Conservation (phyloP, 2,113 vertebrate genomes). For the Catharus fuscescens region DNA sequence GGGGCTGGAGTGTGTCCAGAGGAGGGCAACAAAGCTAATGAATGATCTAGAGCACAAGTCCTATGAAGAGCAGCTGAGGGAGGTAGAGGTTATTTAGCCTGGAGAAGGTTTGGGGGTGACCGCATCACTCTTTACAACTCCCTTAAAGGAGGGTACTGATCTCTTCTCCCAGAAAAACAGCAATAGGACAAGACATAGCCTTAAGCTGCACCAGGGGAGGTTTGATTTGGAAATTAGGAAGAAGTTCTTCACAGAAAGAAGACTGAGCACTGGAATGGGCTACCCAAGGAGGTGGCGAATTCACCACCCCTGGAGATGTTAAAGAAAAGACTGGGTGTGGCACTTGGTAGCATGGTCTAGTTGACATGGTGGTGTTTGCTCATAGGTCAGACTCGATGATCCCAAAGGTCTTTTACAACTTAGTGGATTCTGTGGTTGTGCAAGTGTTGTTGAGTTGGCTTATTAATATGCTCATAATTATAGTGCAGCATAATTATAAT, state of each 20-base stretch:
- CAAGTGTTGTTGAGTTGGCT: neutral
- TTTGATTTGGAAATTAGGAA: neutral
- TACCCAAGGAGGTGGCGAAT: neutral
- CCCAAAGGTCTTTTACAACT: neutral
- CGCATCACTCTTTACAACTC: no score
- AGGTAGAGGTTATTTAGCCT: neutral
- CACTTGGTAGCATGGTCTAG: neutral
- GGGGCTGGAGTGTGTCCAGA: neutral
- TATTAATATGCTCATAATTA: neutral
- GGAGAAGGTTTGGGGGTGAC: accelerated
- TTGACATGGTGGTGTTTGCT: neutral
- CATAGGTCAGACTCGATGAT: neutral
- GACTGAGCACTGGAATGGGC: neutral
- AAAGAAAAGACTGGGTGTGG: neutral
- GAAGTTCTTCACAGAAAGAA: neutral
- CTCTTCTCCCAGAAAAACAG: neutral
- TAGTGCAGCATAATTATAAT: no score
- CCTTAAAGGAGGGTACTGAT: neutral
- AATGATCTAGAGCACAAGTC: neutral
- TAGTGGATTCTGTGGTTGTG: neutral
- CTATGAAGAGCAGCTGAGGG: neutral
- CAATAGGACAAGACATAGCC: neutral
- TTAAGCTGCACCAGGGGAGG: neutral
- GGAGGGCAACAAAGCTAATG: neutral
- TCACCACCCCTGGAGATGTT: no score